Percentiles rank a stretch among this genome's conserved stretches.
phyloP scores from a whole-genome alignment of 2,797 vertebrate genomes.

The Arremon aurantiirostris region DNA sequence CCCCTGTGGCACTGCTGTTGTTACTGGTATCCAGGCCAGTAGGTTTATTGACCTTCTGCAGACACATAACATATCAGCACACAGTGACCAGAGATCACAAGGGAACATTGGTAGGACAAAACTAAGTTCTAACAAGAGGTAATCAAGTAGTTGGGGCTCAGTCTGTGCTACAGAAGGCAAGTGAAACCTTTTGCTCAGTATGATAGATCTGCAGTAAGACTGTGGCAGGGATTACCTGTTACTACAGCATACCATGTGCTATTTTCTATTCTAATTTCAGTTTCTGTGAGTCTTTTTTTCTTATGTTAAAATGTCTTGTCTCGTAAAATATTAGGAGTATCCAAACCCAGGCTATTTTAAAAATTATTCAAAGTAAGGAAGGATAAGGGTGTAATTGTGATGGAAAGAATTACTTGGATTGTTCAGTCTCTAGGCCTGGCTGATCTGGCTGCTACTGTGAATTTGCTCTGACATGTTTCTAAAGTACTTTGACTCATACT shows the following conservation, averaged over 20 bases:
- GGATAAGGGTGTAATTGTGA: not conserved
- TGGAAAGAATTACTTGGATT: not conserved
- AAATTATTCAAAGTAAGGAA: not conserved
- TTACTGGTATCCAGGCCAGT: not conserved
- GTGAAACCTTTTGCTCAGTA: not conserved
- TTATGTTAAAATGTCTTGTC: not conserved
- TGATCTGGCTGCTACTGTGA: not conserved
- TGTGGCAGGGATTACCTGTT: not conserved
- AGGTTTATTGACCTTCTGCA: constrained; percentile 50
- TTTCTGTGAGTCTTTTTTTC: not conserved
- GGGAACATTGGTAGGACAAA: constrained; percentile 20
- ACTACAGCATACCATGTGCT: not conserved
- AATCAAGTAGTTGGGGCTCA: constrained; percentile 3
- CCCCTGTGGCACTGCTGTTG: not conserved
- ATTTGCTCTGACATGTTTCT: not conserved
- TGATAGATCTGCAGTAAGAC: not conserved
- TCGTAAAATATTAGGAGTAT: not conserved
- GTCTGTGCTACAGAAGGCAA: not conserved
- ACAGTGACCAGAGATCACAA: not conserved
- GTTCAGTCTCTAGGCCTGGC: not conserved
- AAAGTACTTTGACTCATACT: not conserved
- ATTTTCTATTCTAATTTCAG: not conserved
- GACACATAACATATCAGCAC: not conserved
- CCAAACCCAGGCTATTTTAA: not conserved
- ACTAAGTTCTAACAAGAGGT: not conserved